Evolutionary conservation across 2,888 invertebrate species (phyloP), one percentile per base, ranked within the genome.

Genomic region (Apoda limacodes): DNA sequence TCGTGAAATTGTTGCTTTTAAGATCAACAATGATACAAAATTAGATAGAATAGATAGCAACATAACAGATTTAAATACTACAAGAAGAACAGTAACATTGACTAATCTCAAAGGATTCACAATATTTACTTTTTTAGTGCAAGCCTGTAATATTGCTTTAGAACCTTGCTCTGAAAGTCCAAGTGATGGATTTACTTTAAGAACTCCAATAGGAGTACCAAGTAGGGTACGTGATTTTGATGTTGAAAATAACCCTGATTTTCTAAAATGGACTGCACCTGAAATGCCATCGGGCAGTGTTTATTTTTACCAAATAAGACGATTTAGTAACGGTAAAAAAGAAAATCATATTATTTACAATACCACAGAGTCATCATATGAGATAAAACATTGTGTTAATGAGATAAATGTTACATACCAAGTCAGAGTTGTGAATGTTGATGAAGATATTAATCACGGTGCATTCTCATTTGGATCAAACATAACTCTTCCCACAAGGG

Each of bases 41-140:
- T n/a, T n/a, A n/a, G n/a, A n/a, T n/a, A n/a, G n/a, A n/a, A n/a
- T n/a, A n/a, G n/a, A n/a, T n/a, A n/a, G n/a, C n/a, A n/a, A n/a
- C n/a, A n/a, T n/a, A n/a, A n/a, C n/a, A n/a, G n/a, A n/a, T n/a
- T n/a, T n/a, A n/a, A n/a, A n/a, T n/a, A 17, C 5, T 6, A 40
- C 49, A 6, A 55, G 58, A 44, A 64, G 63, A 42, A 43, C 46
- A 39, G 44, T 64, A 3, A 60, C 45, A 26, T 37, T 83, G 9
- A 54, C 38, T 22, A 56, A 57, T 5, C 71, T 92, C 20, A 60
- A 67, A 21, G 84, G 86, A 33, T 90, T 85, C 48, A 83, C 83
- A 1, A 82, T 85, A 35, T 94, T 93, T 58, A 84, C 83, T 27
- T 83, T 93, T 12, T 80, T 82, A 32, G 83, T 93, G 1, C 71